Evolutionary conservation across 1,140 invertebrate species (phyloP).

Genomic region (Uloborus diversus): DNA sequence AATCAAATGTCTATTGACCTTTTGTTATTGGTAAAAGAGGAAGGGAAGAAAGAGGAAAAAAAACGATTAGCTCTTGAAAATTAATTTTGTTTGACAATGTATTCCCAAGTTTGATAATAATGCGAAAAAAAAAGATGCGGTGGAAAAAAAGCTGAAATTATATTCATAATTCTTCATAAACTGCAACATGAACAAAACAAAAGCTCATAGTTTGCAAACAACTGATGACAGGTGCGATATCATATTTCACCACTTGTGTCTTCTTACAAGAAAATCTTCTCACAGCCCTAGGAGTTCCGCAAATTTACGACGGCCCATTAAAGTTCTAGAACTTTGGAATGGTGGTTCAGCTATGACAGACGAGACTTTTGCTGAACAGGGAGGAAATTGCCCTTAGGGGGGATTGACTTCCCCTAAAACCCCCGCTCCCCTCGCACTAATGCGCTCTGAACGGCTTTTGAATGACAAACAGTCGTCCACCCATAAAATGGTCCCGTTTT

Average conservation of each 20-base stretch:
- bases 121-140: no score
- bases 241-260: slow-evolving; percentile 32
- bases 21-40: no score
- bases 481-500: background rate
- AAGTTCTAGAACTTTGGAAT: slow-evolving; percentile 30
- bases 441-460: background rate
- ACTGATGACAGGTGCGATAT: slow-evolving; percentile 43
- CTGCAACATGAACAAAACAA: background rate
- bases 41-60: no score
- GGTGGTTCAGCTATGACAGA: slow-evolving; percentile 15
- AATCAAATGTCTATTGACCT: no score
- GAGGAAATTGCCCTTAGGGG: slow-evolving; percentile 40
- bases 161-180: background rate
- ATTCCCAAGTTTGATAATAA: no score
- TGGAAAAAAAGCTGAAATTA: background rate
- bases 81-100: no score
- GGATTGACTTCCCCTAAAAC: background rate
- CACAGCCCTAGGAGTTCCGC: slow-evolving; percentile 44
- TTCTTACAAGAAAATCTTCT: background rate
- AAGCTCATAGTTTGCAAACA: slow-evolving; percentile 4
- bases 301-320: slow-evolving; percentile 52
- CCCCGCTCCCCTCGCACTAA: background rate
- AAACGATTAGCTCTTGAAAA: no score
- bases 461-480: slow-evolving; percentile 34
- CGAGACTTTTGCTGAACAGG: slow-evolving; percentile 21